phyloP scores from a whole-genome alignment of 64 coral and sea anemone species.

The Acropora tenuis region DNA sequence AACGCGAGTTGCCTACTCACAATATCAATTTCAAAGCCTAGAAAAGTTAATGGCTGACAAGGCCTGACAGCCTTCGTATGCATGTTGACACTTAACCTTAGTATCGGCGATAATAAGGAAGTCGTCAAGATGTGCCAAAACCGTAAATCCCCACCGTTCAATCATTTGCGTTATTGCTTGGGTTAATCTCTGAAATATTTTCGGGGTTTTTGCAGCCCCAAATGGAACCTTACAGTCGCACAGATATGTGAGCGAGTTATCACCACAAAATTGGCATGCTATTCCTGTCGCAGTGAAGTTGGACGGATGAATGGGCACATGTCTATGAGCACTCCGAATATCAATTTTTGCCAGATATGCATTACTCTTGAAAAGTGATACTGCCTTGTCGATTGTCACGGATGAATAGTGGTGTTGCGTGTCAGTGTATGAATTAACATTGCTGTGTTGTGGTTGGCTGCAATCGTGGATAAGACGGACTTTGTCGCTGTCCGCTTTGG shows the following conservation, averaged over 20 bases:
- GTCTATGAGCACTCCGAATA: constrained; percentile 33
- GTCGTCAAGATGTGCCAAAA: constrained; percentile 50
- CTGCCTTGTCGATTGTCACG: neutral
- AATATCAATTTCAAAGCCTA: constrained; percentile 66
- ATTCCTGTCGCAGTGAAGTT: constrained; percentile 44
- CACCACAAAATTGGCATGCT: constrained; percentile 43
- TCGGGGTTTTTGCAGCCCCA: constrained; percentile 51
- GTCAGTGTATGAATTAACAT: neutral
- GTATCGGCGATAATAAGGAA: constrained; percentile 41
- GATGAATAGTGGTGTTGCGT: neutral
- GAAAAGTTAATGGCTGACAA: constrained; percentile 36
- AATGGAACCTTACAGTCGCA: constrained; percentile 47
- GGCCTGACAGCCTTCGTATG: constrained; percentile 21
- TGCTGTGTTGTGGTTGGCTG: too few species aligned
- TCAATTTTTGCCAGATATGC: constrained; percentile 60
- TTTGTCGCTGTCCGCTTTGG: constrained; percentile 16
- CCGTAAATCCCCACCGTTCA: neutral
- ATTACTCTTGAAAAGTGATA: constrained; percentile 5
- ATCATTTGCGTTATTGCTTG: constrained; percentile 63
- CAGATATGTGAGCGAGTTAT: constrained; percentile 29
- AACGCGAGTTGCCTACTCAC: neutral
- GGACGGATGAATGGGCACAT: constrained; percentile 53
- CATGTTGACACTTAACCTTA: constrained; percentile 18
- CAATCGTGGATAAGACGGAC: constrained; percentile 15
- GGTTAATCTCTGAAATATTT: constrained; percentile 64